Evolutionary conservation across 2,113 vertebrate genomes (phyloP).

Genomic region (Sapajus apella): DNA sequence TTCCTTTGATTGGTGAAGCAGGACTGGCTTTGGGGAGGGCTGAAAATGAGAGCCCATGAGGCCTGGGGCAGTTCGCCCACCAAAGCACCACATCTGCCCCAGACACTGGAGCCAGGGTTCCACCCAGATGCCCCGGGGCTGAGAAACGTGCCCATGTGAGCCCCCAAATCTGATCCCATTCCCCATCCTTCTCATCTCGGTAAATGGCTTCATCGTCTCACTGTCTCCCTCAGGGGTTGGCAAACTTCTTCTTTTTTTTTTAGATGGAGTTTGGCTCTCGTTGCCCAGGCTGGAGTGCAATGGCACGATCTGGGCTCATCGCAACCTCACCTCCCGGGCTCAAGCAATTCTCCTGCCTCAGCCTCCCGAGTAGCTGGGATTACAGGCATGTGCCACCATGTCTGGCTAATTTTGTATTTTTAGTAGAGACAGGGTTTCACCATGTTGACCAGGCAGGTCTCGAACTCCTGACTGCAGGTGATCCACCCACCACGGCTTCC

Average conservation of each 20-base stretch:
- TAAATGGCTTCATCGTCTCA: not conserved
- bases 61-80: not conserved
- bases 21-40: not conserved
- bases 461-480: no score
- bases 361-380: no score
- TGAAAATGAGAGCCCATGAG: not conserved
- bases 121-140: fast-evolving
- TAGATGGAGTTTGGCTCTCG: no score
- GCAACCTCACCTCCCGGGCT: no score
- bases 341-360: no score
- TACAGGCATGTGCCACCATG: no score
- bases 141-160: not conserved
- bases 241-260: not conserved
- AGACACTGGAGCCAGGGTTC: not conserved
- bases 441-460: no score
- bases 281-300: no score
- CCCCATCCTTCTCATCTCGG: not conserved
- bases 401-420: no score
- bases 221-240: not conserved
- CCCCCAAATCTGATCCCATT: not conserved
- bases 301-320: no score
- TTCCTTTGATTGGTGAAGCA: fast-evolving
- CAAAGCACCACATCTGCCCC: not conserved
- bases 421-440: no score
- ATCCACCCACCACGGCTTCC: no score